phyloP scores from a whole-genome alignment of 92 coral and sea anemone genomes.

The Nematostella vectensis region DNA sequence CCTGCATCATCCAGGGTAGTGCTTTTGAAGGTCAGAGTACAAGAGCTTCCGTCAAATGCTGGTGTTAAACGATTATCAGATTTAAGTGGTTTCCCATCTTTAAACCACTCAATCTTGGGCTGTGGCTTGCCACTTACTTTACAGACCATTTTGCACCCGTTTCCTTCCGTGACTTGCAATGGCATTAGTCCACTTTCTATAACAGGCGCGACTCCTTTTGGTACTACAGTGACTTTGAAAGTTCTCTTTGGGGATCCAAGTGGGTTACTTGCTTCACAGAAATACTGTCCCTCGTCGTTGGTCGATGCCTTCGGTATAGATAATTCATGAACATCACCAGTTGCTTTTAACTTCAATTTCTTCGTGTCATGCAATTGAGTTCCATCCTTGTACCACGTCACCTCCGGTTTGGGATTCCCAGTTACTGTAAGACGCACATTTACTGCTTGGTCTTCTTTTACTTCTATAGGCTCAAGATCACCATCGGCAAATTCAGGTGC shows the following conservation, averaged over 20 bases:
- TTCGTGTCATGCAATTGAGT: constrained; percentile 50
- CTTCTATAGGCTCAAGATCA: constrained; percentile 37
- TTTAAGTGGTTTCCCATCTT: constrained; percentile 45
- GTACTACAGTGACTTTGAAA: constrained; percentile 53
- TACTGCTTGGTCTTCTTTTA: constrained; percentile 65
- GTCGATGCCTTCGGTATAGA: constrained; percentile 43
- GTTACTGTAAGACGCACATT: constrained; percentile 44
- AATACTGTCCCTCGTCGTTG: constrained; percentile 75
- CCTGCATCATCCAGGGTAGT: constrained; percentile 53
- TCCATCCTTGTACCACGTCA: constrained; percentile 82
- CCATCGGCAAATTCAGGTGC: constrained; percentile 56
- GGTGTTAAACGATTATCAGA: constrained; percentile 23
- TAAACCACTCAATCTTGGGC: constrained; percentile 70
- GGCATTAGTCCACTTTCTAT: constrained; percentile 30
- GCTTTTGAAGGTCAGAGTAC: constrained; percentile 27
- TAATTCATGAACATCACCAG: constrained; percentile 40
- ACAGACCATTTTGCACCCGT: constrained; percentile 34
- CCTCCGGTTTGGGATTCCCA: constrained; percentile 83
- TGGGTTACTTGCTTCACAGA: constrained; percentile 82
- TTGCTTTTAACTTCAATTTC: constrained; percentile 40
- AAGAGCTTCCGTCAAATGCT: constrained; percentile 31
- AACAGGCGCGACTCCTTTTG: constrained; percentile 48
- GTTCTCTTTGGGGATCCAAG: constrained; percentile 60
- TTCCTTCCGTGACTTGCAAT: constrained; percentile 52
- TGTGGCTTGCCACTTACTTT: constrained; percentile 52